These are phyloP conservation scores for Brachionichthys hirsutus DNA, from an alignment of 2,113 vertebrate genomes.

Conservation along the genomic window DNA sequence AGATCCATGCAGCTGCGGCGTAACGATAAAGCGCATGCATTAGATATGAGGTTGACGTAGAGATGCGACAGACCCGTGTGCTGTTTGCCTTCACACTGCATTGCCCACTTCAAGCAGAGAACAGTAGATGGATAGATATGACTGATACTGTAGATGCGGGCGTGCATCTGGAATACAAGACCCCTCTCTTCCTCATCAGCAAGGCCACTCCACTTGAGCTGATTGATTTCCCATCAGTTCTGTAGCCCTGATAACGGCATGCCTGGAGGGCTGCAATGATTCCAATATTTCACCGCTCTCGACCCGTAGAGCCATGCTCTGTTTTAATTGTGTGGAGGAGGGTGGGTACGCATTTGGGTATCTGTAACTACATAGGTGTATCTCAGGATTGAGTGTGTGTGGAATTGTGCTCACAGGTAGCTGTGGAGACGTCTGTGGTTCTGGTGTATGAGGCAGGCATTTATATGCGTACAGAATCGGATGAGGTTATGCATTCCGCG, in stretches of 20 bases:
- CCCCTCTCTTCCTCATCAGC: constrained; percentile 38
- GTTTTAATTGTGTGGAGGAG: constrained; percentile 19
- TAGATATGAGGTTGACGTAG: constrained; percentile 64
- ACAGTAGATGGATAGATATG: constrained; percentile 2
- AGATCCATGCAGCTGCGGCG: constrained; percentile 29
- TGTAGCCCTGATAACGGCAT: constrained; percentile 74
- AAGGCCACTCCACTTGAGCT: constrained; percentile 69
- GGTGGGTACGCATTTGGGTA: constrained; percentile 3
- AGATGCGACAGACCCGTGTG: constrained; percentile 42
- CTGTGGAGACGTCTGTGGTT: constrained; percentile 22
- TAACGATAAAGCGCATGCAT: constrained; percentile 65
- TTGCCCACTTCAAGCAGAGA: too few species aligned
- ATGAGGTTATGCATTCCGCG: constrained; percentile 23
- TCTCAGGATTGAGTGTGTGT: constrained; percentile 9
- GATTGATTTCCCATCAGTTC: constrained; percentile 78
- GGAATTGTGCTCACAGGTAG: not conserved
- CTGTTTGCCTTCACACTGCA: constrained; percentile 35
- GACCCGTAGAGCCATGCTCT: constrained; percentile 24
- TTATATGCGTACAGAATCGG: constrained; percentile 7
- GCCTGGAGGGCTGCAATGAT: constrained; percentile 65
- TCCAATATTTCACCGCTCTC: constrained; percentile 65
- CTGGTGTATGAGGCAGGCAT: constrained; percentile 19
- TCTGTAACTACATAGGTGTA: constrained; percentile 1
- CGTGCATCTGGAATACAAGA: constrained; percentile 38
- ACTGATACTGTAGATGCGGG: constrained; percentile 23